Conservation (phyloP, 2,888 invertebrate species). For the Antheraea yamamai region DNA sequence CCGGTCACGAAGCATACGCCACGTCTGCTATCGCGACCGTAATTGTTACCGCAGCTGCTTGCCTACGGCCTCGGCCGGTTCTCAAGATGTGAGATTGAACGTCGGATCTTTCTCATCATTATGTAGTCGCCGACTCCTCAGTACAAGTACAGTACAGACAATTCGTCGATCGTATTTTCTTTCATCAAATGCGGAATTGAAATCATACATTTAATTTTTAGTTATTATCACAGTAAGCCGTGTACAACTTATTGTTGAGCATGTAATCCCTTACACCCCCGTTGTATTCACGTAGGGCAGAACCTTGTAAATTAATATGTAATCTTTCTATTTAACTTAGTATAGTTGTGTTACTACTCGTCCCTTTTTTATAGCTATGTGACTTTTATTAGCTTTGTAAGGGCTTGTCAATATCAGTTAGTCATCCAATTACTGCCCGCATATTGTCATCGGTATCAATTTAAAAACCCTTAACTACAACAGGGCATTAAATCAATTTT, state of each 20-base stretch:
- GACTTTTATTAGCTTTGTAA: slow-evolving; percentile 32
- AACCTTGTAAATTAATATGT: slow-evolving; percentile 42
- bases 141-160: background rate
- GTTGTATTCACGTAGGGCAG: slow-evolving; percentile 50
- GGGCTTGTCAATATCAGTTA: slow-evolving; percentile 61
- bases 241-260: slow-evolving; percentile 63
- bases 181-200: background rate
- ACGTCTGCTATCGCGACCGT: slow-evolving; percentile 63
- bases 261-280: slow-evolving; percentile 67
- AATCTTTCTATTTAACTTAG: slow-evolving; percentile 13
- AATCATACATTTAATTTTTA: slow-evolving; percentile 58
- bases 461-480: slow-evolving; percentile 46
- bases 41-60: slow-evolving; percentile 75
- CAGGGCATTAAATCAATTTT: slow-evolving; percentile 27
- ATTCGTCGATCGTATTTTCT: background rate
- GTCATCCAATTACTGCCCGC: slow-evolving; percentile 70
- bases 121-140: slow-evolving; percentile 16
- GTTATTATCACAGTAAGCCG: slow-evolving; percentile 63
- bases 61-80: slow-evolving; percentile 49
- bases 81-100: slow-evolving; percentile 66
- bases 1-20: slow-evolving; percentile 77
- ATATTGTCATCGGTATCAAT: slow-evolving; percentile 64
- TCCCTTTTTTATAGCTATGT: background rate
- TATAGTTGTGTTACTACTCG: slow-evolving; percentile 10
- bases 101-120: slow-evolving; percentile 36